Evolutionary conservation across 2,888 invertebrate species (phyloP), one percentile per base, ranked within the genome.

Genomic region (Thyatira batis): DNA sequence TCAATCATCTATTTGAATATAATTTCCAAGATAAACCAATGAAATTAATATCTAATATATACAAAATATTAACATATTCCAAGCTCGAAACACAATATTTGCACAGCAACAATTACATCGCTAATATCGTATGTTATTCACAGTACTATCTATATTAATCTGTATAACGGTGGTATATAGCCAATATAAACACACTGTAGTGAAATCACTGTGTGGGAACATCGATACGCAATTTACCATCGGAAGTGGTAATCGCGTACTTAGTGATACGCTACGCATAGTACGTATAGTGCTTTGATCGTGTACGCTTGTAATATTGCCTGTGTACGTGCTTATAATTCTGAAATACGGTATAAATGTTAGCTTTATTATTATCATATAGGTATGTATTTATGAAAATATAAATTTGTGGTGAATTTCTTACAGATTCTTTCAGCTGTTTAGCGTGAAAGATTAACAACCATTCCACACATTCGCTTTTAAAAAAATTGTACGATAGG

Each of bases 141-240:
- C 49, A 49, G 43, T 55, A 62, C 58, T 56, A 54, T 56, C 39
- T n/a, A 39, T 39, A 17, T 39, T 39, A 17, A 8, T 30, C 30
- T 33, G 13, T 6, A 33, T 33, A 33, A 33, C 33, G 33, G 33
- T 58, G 56, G 61, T 68, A 76, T 76, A 76, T 80, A 71, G 76
- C 70, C 72, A 75, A 78, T 81, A 81, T 83, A 83, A 82, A 80
- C 78, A 77, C 69, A 74, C 73, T 65, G 64, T 67, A 69, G 76
- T 79, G 75, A 77, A 80, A 82, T 82, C 80, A 71, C 75, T 65
- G 69, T 73, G 71, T 63, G 75, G 73, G 69, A 74, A 82, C 78
- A 79, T 71, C 75, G 77, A 80, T 83, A 82, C 81, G 76, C 79
- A 81, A 82, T 84, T 77, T 73, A 67, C 67, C 61, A 61, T 60